A percentile compares a stretch with the other conserved stretches of the same genome.
Conservation (phyloP, 2,888 invertebrate genomes). For the Tortrix viridana region DNA sequence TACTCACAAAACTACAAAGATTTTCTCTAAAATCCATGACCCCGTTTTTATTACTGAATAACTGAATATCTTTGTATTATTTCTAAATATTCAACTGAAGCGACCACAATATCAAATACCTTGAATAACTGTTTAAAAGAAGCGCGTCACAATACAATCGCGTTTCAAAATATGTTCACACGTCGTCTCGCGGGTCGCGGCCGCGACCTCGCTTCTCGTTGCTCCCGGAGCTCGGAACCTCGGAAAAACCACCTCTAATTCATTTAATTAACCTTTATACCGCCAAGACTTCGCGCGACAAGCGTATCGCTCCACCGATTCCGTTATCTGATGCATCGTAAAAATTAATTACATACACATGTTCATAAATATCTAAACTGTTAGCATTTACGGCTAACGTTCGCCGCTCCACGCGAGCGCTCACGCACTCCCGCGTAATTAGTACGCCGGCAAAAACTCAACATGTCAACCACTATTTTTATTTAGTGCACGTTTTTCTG, state of each 20-base stretch:
- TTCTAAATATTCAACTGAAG: too few relatives aligned
- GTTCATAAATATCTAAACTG: constrained; percentile 82
- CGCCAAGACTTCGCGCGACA: constrained; percentile 65
- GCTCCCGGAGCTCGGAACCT: constrained; percentile 39
- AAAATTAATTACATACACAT: constrained; percentile 83
- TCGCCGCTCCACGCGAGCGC: constrained; percentile 65
- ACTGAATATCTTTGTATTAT: too few relatives aligned
- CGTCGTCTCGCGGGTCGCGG: constrained; percentile 50
- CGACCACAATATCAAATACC: too few relatives aligned
- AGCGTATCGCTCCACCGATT: constrained; percentile 74
- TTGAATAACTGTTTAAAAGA: not conserved
- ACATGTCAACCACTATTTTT: constrained; percentile 77
- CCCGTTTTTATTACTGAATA: too few relatives aligned
- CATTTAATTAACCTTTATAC: constrained; percentile 69
- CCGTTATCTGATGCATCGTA: constrained; percentile 81
- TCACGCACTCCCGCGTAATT: constrained; percentile 44
- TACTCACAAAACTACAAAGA: too few relatives aligned
- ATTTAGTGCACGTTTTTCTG: constrained; percentile 78
- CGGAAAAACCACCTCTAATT: constrained; percentile 63
- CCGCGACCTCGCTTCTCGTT: constrained; percentile 46
- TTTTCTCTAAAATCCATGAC: too few relatives aligned
- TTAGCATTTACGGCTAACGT: constrained; percentile 76
- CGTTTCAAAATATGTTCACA: constrained; percentile 58
- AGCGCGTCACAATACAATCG: constrained; percentile 50
- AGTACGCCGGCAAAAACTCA: constrained; percentile 66